Percentiles rank a stretch among this genome's conserved stretches.
Evolutionary conservation across 2,888 invertebrate genomes (phyloP).

Genomic region (Sphaeridia pumilis): DNA sequence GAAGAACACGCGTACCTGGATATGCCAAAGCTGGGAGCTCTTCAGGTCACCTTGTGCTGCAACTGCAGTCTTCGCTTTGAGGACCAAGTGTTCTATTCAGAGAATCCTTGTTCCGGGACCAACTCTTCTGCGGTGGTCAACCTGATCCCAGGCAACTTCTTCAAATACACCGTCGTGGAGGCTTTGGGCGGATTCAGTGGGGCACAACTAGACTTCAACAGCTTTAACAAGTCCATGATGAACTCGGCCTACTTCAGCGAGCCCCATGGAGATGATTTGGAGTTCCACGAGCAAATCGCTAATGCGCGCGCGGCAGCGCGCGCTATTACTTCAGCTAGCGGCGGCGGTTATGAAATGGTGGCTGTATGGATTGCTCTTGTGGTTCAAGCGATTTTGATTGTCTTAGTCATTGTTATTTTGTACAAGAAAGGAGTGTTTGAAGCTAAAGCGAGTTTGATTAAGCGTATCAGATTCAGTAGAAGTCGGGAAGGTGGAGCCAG

Average conservation of each 20-base stretch:
- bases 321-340: neutral
- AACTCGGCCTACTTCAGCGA: neutral
- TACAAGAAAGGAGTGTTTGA: no score
- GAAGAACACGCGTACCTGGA: constrained; percentile 17
- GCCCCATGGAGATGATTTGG: neutral
- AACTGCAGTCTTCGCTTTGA: constrained; percentile 21
- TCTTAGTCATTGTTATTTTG: no score
- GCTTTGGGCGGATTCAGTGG: neutral
- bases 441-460: no score
- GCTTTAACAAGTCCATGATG: neutral
- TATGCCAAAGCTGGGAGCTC: constrained; percentile 19
- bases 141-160: constrained; percentile 23
- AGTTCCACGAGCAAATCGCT: neutral
- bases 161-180: constrained; percentile 12
- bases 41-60: constrained; percentile 24
- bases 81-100: constrained; percentile 17
- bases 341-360: neutral
- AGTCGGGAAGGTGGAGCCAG: no score
- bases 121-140: constrained; percentile 1
- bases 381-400: no score
- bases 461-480: no score
- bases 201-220: neutral
- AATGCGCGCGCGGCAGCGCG: neutral
- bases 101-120: constrained; percentile 16
- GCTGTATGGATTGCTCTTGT: no score